Evolutionary conservation across 2,113 vertebrate species (phyloP).

Genomic region (Daubentonia madagascariensis): DNA sequence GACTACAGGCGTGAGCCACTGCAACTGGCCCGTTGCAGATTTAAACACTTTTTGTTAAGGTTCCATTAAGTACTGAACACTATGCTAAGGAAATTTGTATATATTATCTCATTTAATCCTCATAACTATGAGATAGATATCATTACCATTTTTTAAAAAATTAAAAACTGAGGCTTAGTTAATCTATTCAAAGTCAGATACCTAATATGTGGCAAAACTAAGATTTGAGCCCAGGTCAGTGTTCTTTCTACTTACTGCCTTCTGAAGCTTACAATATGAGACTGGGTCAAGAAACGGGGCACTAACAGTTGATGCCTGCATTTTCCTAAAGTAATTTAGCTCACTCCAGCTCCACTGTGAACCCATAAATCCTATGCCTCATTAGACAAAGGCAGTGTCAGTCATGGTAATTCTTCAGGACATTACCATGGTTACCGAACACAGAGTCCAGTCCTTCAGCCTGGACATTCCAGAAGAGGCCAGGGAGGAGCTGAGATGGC

Average conservation of each 20-base stretch:
- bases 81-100: not conserved
- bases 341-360: not conserved
- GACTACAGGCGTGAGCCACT: too few relatives aligned
- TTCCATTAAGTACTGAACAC: not conserved
- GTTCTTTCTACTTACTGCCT: not conserved
- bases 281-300: not conserved
- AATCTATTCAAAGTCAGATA: conserved; percentile 8
- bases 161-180: not conserved
- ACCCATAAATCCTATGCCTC: conserved; percentile 20
- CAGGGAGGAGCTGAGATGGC: conserved; percentile 76
- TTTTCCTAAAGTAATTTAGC: conserved; percentile 32
- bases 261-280: not conserved
- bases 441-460: conserved; percentile 8
- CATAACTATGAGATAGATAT: not conserved
- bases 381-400: conserved; percentile 24
- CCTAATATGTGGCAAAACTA: not conserved
- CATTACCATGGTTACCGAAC: conserved; percentile 71
- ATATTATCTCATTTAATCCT: not conserved
- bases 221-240: not conserved
- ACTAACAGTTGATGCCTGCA: not conserved
- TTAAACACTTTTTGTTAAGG: not conserved
- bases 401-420: not conserved
- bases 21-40: not conserved
- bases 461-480: conserved; percentile 35
- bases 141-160: not conserved